These are phyloP conservation scores for Misgurnus anguillicaudatus DNA, from an alignment of 2,113 vertebrate genomes.

Conservation along the genomic window DNA sequence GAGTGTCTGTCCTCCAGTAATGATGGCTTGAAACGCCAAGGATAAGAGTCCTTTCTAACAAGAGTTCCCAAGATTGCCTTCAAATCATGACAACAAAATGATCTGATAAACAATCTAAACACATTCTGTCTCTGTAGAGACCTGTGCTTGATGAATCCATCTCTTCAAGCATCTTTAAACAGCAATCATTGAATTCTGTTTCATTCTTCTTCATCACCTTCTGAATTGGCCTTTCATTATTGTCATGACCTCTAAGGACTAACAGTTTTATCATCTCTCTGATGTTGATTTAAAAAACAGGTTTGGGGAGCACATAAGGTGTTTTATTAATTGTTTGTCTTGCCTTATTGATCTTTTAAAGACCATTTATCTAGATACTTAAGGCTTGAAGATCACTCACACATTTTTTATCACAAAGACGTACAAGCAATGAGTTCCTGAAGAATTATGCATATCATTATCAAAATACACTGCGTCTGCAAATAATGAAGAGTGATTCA, in stretches of 20 bases:
- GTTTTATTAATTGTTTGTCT: not conserved
- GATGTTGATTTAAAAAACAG: not conserved
- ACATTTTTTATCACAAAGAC: slow-evolving; percentile 36
- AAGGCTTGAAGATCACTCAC: slow-evolving; percentile 9
- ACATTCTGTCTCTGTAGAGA: not conserved
- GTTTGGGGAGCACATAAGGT: not conserved
- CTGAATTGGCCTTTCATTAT: not conserved
- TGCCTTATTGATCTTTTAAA: not conserved
- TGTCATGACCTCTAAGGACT: not conserved
- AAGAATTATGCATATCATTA: slow-evolving; percentile 38
- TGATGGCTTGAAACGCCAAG: no score
- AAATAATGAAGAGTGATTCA: slow-evolving; percentile 10
- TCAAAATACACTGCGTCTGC: not conserved
- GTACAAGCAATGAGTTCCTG: slow-evolving; percentile 32
- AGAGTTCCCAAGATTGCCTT: not conserved
- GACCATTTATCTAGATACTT: not conserved
- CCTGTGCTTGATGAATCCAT: not conserved
- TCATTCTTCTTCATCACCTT: not conserved
- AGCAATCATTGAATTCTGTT: not conserved
- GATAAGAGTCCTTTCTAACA: not conserved
- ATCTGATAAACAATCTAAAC: not conserved
- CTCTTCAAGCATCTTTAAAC: not conserved
- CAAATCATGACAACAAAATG: slow-evolving; percentile 1
- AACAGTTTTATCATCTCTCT: not conserved
- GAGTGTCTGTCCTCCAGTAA: no score